Evolutionary conservation across 2,888 invertebrate genomes (phyloP).

Genomic region (Drosophila setosimentum): DNA sequence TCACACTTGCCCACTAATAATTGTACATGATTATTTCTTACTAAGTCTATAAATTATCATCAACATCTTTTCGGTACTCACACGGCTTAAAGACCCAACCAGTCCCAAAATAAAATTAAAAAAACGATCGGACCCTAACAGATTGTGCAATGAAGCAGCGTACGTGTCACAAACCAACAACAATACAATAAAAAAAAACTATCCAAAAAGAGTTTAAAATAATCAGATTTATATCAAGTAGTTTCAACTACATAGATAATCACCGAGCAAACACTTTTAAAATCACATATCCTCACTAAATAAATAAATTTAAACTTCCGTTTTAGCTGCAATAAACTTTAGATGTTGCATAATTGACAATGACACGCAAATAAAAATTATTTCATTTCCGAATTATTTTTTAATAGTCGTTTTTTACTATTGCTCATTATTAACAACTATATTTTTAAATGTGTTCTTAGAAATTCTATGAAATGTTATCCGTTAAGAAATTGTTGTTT

Average conservation of each 20-base stretch:
- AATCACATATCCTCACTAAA: slow-evolving; percentile 1
- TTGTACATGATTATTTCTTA: slow-evolving; percentile 79
- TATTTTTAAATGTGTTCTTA: neutral
- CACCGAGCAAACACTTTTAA: slow-evolving; percentile 3
- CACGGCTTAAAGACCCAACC: slow-evolving; percentile 9
- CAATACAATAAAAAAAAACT: neutral
- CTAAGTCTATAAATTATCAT: slow-evolving; percentile 77
- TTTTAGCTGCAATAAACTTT: neutral
- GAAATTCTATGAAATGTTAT: neutral
- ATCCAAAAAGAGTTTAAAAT: neutral
- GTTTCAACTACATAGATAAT: neutral
- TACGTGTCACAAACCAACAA: slow-evolving; percentile 31
- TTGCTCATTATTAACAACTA: neutral
- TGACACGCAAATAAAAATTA: neutral
- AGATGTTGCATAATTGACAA: slow-evolving; percentile 13
- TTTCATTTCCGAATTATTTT: neutral
- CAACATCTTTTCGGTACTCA: slow-evolving; percentile 38
- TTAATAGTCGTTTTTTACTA: neutral
- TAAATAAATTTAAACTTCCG: neutral
- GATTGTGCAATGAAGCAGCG: slow-evolving; percentile 30
- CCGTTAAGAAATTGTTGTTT: neutral
- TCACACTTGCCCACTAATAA: slow-evolving; percentile 74
- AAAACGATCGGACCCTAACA: slow-evolving; percentile 1
- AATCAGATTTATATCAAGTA: slow-evolving; percentile 21
- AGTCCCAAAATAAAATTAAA: slow-evolving; percentile 10